Base-by-base conservation (phyloP, 2,888 invertebrate species). In the Tetranychus truncatus region DNA sequence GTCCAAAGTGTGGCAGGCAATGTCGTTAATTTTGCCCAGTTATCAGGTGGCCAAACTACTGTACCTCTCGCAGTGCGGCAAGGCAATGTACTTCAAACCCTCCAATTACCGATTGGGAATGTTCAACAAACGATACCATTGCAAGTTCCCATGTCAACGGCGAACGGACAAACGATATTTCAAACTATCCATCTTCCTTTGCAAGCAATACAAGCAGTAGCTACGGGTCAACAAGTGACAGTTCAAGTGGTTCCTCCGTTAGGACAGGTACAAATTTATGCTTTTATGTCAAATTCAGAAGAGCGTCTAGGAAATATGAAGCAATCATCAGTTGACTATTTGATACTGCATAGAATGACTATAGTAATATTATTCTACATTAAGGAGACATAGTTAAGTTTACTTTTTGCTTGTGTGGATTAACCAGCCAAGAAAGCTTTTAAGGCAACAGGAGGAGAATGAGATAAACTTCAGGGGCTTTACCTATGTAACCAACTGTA, bases 101-200 rank as follows among this genome's bases (percentile, higher is more conserved):
- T 79, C 9, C 79, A 79, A 66, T 69, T 79, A 21, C 79, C 79
- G 6, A 76, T 79, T 66, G 74, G 72, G 1, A 81, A 76, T 78
- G 82, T 84, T 75, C 84, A 84, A 78, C 85, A 84, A 78, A 85
- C 87, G 15, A 88, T 88, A 77, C 88, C 88, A 3, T 86, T 88
- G 84, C 83, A 77, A 81, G 91, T 94, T 77, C 93, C 93, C 1
- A 91, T 93, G 78, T 88, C 89, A 73, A 88, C 90, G 75, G 86
- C 88, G 65, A 91, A 90, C 82, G 95, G 95, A 0, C 95, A 95
- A 84, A 95, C 95, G 0, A 89, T 95, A 76, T 91, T 93, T 83
- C 95, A 96, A 83, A 95, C 95, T 0, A 89, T 96, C 1, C 95
- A 95, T 82, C 89, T 96, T 80, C 95, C 95, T 0, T 86, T 95